These are phyloP conservation scores for Heterocephalus glaber DNA, from an alignment of 2,113 vertebrate genomes.

Conservation along the genomic window DNA sequence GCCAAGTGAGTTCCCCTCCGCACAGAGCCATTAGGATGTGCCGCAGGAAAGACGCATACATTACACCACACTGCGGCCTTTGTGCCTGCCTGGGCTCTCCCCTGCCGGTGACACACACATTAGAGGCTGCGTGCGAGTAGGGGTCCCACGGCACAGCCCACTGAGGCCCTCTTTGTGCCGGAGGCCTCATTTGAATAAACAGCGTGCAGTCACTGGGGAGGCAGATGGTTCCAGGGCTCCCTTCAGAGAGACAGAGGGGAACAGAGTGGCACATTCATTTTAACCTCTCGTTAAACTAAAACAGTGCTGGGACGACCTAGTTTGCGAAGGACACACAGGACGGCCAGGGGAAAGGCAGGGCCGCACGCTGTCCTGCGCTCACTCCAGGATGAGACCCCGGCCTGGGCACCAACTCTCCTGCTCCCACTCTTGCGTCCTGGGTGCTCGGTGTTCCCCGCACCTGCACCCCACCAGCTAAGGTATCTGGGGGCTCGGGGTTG, in stretches of 20 bases:
- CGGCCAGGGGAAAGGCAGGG: not conserved
- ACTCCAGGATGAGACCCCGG: not conserved
- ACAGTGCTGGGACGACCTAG: slow-evolving; percentile 45
- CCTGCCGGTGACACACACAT: slow-evolving; percentile 81
- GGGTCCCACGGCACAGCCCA: slow-evolving; percentile 80
- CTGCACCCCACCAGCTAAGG: rapidly evolving
- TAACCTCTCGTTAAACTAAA: slow-evolving; percentile 61
- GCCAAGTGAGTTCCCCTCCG: slow-evolving; percentile 81
- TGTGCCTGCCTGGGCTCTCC: slow-evolving; percentile 83
- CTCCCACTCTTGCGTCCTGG: not conserved
- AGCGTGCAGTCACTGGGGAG: slow-evolving; percentile 82
- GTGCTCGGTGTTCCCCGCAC: not conserved
- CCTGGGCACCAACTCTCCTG: not conserved
- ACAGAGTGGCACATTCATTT: slow-evolving; percentile 62
- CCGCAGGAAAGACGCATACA: slow-evolving; percentile 84
- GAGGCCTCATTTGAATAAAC: slow-evolving; percentile 85
- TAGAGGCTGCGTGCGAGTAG: slow-evolving; percentile 82
- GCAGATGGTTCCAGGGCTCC: slow-evolving; percentile 81
- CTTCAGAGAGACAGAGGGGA: slow-evolving; percentile 35
- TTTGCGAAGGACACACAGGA: not conserved
- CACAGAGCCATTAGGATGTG: slow-evolving; percentile 83
- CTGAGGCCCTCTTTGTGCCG: slow-evolving; percentile 85
- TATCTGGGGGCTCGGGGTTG: not conserved
- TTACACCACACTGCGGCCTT: slow-evolving; percentile 86
- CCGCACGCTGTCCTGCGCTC: not conserved